Conservation (phyloP, 2,888 invertebrate genomes). For the Eupithecia subfuscata region DNA sequence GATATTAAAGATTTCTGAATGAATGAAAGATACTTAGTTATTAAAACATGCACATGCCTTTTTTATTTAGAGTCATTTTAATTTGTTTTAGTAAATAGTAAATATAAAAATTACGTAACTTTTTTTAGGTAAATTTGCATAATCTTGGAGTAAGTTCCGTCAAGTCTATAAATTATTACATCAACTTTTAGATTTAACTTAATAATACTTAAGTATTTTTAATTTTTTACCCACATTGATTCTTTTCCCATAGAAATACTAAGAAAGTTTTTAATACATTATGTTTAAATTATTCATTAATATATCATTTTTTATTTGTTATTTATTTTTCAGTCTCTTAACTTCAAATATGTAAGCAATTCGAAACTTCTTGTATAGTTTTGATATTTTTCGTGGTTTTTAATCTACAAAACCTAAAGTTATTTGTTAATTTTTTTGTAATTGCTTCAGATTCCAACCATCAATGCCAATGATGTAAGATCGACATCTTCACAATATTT, state of each 20-base stretch:
- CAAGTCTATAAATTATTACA: not conserved
- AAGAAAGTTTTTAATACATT: not conserved
- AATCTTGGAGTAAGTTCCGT: not conserved
- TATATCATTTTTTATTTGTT: not conserved
- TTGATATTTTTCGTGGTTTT: not conserved
- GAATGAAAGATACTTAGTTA: too few relatives aligned
- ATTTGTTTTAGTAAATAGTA: not conserved
- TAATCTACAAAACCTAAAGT: not conserved
- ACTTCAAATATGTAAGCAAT: not conserved
- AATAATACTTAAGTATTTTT: not conserved
- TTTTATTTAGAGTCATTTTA: not conserved
- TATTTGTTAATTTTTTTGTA: not conserved
- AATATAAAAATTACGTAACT: not conserved
- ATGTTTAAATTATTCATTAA: not conserved
- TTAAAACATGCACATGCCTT: too few relatives aligned
- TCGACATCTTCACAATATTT: not conserved
- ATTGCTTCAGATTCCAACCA: not conserved
- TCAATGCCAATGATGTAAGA: not conserved
- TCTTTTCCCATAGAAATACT: not conserved
- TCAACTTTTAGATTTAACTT: not conserved
- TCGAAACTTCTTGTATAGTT: not conserved
- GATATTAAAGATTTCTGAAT: not conserved
- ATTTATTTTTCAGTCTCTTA: constrained; percentile 3
- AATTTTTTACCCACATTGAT: not conserved
- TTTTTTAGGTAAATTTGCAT: not conserved